A percentile compares a stretch with the other conserved stretches of the same genome.
phyloP scores from a whole-genome alignment of 2,113 vertebrate genomes.

The Pica pica region DNA sequence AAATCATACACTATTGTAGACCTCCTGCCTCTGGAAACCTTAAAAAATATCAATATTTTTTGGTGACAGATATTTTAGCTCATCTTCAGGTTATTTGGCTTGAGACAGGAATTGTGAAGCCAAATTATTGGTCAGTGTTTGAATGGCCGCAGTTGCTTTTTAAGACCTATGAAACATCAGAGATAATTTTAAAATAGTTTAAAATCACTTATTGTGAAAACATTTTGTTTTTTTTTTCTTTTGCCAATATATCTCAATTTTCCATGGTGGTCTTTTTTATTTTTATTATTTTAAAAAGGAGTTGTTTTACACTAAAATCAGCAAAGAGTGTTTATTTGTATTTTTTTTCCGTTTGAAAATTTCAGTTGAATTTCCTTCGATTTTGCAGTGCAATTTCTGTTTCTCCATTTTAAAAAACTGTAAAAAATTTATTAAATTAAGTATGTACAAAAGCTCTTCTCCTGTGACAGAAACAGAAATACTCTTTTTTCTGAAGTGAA shows the following conservation, averaged over 20 bases:
- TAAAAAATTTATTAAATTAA: not conserved
- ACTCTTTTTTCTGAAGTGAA: not conserved
- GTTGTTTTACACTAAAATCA: not conserved
- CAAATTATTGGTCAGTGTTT: not conserved
- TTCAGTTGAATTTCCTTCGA: not conserved
- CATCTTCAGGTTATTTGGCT: not conserved
- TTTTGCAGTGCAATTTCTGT: not conserved
- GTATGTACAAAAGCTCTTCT: not conserved
- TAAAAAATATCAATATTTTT: not conserved
- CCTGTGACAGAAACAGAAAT: not conserved
- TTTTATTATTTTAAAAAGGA: not conserved
- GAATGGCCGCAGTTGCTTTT: not conserved
- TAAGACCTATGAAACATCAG: not conserved
- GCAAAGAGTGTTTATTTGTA: not conserved
- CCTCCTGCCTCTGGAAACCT: not conserved
- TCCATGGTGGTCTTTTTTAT: fast-evolving
- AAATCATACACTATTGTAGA: not conserved
- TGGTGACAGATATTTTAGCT: not conserved
- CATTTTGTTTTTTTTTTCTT: not conserved
- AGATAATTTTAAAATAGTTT: not conserved
- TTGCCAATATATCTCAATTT: not conserved
- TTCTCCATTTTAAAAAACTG: not conserved
- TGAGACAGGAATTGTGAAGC: not conserved
- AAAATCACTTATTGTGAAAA: not conserved
- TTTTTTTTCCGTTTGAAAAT: not conserved